A percentile compares a stretch with the other conserved stretches of the same genome.
These are phyloP conservation scores for Lordiphosa collinella DNA, from an alignment of 1,140 invertebrate genomes.

Conservation along the genomic window DNA sequence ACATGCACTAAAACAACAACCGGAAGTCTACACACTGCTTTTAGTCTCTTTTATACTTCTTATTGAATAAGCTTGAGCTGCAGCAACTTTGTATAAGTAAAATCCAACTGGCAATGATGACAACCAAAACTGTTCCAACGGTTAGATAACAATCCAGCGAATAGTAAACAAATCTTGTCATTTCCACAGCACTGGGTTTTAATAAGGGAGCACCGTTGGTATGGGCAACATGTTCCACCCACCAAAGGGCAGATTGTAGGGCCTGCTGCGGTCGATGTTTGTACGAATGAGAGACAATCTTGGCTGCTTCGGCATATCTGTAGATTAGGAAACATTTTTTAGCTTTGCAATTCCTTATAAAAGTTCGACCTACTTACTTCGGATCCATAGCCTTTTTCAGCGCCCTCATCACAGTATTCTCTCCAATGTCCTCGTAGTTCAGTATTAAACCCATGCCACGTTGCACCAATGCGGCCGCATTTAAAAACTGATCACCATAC, in stretches of 20 bases:
- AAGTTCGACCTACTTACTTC: slow-evolving; percentile 36
- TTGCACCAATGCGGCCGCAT: slow-evolving; percentile 82
- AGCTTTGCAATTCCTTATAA: neutral
- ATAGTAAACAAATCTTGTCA: slow-evolving; percentile 68
- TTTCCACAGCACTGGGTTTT: slow-evolving; percentile 61
- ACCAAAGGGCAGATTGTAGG: slow-evolving; percentile 77
- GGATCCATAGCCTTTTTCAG: slow-evolving; percentile 80
- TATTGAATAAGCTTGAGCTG: slow-evolving; percentile 9
- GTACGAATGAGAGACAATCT: slow-evolving; percentile 64
- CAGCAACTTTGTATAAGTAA: slow-evolving; percentile 29
- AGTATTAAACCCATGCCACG: slow-evolving; percentile 83
- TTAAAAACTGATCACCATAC: slow-evolving; percentile 85
- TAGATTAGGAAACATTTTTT: no score
- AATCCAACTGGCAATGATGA: slow-evolving; percentile 53
- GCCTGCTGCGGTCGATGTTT: slow-evolving; percentile 63
- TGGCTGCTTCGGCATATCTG: slow-evolving; percentile 63
- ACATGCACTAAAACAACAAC: slow-evolving; percentile 42
- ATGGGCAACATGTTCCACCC: slow-evolving; percentile 80
- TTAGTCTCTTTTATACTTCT: slow-evolving; percentile 25
- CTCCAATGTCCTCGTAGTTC: slow-evolving; percentile 82
- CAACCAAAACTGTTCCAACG: slow-evolving; percentile 19
- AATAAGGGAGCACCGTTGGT: slow-evolving; percentile 79
- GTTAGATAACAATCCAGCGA: slow-evolving; percentile 61
- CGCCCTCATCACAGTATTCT: slow-evolving; percentile 81
- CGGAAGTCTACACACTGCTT: slow-evolving; percentile 2